phyloP scores from a whole-genome alignment of 2,797 vertebrate genomes.

The Tiaroga cobitis region DNA sequence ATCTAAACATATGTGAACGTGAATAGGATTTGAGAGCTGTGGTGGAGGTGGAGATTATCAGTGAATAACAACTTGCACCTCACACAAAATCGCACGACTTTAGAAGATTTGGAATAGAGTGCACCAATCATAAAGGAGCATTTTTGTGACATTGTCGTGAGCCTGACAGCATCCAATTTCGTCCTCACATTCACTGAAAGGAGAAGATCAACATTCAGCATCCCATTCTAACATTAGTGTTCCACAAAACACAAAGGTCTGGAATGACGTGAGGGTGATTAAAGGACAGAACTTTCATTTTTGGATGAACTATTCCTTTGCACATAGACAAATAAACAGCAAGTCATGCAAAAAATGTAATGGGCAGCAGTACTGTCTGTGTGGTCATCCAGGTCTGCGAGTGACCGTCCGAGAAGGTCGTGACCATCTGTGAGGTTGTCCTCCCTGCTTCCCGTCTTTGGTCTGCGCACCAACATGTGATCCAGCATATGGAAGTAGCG shows the following conservation, averaged over 20 bases:
- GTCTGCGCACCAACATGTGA: constrained; percentile 65
- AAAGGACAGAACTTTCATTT: background rate
- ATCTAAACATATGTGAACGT: background rate
- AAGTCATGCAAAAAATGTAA: constrained; percentile 34
- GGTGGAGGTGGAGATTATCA: background rate
- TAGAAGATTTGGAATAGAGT: background rate
- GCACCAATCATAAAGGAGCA: background rate
- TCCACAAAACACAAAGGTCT: background rate
- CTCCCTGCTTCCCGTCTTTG: constrained; percentile 44
- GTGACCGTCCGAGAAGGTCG: constrained; percentile 55
- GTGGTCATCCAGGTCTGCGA: constrained; percentile 61
- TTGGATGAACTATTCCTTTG: background rate
- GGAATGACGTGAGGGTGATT: background rate
- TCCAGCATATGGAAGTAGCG: constrained; percentile 67
- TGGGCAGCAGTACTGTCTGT: constrained; percentile 56
- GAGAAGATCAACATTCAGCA: background rate
- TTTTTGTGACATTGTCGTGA: background rate
- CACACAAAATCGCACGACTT: background rate
- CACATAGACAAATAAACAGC: background rate
- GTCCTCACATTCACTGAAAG: background rate
- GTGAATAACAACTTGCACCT: background rate
- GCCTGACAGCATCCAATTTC: background rate
- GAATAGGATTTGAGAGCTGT: background rate
- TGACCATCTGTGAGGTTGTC: constrained; percentile 40
- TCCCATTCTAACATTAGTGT: background rate